phyloP scores from a whole-genome alignment of 1,140 invertebrate genomes.

The Drosophila kohkoa region DNA sequence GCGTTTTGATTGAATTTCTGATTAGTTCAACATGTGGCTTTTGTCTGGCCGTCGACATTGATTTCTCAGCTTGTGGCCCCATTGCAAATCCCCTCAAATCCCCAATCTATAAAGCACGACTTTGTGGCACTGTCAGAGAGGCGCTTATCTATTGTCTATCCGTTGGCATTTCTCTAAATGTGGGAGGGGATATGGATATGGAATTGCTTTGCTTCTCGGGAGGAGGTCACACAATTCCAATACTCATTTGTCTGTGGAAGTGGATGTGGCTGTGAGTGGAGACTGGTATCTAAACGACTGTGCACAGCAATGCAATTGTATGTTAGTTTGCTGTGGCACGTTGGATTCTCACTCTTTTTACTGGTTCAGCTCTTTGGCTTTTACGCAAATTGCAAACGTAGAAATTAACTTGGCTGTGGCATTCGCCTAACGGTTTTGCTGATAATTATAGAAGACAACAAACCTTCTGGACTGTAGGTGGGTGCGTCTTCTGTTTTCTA shows the following conservation, averaged over 20 bases:
- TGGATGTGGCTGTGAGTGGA: background rate
- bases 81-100: constrained; percentile 11
- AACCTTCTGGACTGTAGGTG: background rate
- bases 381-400: constrained; percentile 25
- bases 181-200: constrained; percentile 1
- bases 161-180: background rate
- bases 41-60: constrained; percentile 64
- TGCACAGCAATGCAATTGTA: constrained; percentile 24
- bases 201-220: constrained; percentile 11
- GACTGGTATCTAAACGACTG: constrained; percentile 7
- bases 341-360: constrained; percentile 11
- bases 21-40: constrained; percentile 74
- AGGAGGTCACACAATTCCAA: background rate
- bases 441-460: constrained; percentile 8
- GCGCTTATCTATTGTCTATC: constrained; percentile 53
- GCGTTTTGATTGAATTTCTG: constrained; percentile 78
- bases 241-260: constrained; percentile 6
- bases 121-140: constrained; percentile 18
- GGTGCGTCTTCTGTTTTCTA: background rate
- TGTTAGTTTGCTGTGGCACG: background rate
- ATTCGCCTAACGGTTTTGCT: constrained; percentile 23
- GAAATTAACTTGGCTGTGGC: constrained; percentile 13
- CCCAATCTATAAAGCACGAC: background rate
- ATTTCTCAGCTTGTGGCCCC: constrained; percentile 69
- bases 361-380: constrained; percentile 19